Base-by-base conservation (phyloP, 2,113 vertebrate genomes). In the Cyanoliseus patagonus region DNA sequence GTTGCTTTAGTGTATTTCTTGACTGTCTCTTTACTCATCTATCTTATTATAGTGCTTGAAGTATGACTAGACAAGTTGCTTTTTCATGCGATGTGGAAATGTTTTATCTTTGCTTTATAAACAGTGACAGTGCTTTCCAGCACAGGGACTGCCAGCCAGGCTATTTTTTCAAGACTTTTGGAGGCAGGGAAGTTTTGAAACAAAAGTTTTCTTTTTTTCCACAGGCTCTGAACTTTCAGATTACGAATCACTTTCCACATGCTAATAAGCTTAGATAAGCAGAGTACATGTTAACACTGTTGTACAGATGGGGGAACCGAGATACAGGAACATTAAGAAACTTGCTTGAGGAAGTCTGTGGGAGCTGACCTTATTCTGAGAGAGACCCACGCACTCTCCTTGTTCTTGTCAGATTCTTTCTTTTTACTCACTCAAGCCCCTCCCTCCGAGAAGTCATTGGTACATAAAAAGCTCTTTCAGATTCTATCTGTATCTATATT, bases 11-110 rank as follows among this genome's bases (percentile, higher is more conserved):
- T 78, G 93, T 92, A 59, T 78, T 84, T 27, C 95, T 88, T 83
- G 94, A 63, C 81, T 95, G 90, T 83, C 86, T 83, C 30, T 83
- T 64, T 92, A 78, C 92, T 92, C 91, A 76, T 94, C 86, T 89
- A 42, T 72, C 80, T 97, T 83, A 93, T 83, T 85, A 92, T 14
- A 28, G 67, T 83, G 78, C 87, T 94, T 41, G 77, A 92, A 97
- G 85, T 96, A 90, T 97, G 96, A 98, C 82, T 95, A 95, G 97
- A 95, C 95, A 82, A 83, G 89, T 97, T 97, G 30, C 88, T 94
- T 93, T 92, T 95, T 83, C 79, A 41, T 95, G 84, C 79, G 83
- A 96, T 82, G 90, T 83, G 86, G 89, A 85, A 91, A 75, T 51
- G 66, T 84, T 96, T 93, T 70, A 72, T 92, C 82, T 95, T 95